Base-by-base conservation (phyloP, 2,888 invertebrate genomes). In the Lysandra coridon region DNA sequence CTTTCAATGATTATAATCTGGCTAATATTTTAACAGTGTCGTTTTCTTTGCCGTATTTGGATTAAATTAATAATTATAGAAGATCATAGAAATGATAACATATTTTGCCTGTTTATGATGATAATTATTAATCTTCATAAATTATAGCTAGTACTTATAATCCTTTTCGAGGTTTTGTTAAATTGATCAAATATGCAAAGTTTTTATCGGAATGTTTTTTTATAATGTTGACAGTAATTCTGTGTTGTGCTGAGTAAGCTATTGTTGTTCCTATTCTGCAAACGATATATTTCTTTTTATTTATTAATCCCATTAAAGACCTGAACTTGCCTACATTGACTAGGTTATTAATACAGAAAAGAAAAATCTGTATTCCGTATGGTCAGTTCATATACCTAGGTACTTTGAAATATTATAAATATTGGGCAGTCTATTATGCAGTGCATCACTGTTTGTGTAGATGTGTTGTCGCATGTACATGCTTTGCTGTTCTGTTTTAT, bases 1-100 rank as follows among this genome's bases (percentile, higher is more conserved):
- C 75, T 75, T 3, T 57, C 14, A 57, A 30, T 37, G 53, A 57
- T 76, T 57, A 33, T 76, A 14, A 33, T 76, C 76, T 64, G 12
- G 30, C 23, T 53, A 75, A 75, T 74, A 40, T 23, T 74, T 53
- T 76, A 53, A 53, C 49, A 76, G 33, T 76, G 33, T 53, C 49
- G 14, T 75, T 75, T 75, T 53, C 30, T 30, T 14, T 33, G 69
- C 5, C 14, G 30, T 33, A 44, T 75, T 75, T 75, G n/a, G 30
- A 12, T 49, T 75, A 23, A 30, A 75, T 75, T 75, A 23, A 33
- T 14, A 57, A 4, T 37, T 5, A 37, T 69, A 2, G 14, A 23
- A 69, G 69, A 69, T 69, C 14, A 14, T 14, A 64, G 12, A 62
- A 64, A 0, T 30, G 69, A 69, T 69, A 69, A 37, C 33, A 23